phyloP scores from a whole-genome alignment of 2,888 invertebrate species.

The Leistus spinibarbis region DNA sequence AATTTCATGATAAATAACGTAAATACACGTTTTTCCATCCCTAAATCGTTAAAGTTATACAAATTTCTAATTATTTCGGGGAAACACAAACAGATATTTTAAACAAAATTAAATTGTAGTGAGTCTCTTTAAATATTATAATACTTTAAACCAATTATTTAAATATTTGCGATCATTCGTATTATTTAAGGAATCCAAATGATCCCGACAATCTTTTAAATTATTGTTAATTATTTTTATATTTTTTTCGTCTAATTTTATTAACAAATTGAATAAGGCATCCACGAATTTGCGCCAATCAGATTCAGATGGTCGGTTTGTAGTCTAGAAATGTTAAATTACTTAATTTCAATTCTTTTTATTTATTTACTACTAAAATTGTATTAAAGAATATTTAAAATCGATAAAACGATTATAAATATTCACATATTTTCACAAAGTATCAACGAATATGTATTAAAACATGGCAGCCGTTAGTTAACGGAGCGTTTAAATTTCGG shows the following conservation, averaged over 20 bases:
- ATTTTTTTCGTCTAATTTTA: constrained; percentile 8
- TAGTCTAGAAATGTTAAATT: neutral
- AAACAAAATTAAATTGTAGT: neutral
- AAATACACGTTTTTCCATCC: too few species aligned
- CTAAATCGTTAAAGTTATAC: too few species aligned
- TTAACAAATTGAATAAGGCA: neutral
- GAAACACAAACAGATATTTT: constrained; percentile 7
- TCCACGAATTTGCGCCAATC: constrained; percentile 14
- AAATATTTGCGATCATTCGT: neutral
- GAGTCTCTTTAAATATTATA: neutral
- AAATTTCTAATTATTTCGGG: too few species aligned
- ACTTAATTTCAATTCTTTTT: neutral
- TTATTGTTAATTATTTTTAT: neutral
- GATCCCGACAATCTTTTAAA: constrained; percentile 5
- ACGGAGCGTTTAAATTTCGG: too few species aligned
- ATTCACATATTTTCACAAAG: too few species aligned
- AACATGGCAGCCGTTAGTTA: too few species aligned
- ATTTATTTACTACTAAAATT: constrained; percentile 5
- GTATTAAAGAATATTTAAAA: too few species aligned
- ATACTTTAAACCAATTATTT: constrained; percentile 14
- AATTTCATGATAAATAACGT: too few species aligned
- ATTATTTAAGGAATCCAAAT: constrained; percentile 13
- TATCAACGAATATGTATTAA: too few species aligned
- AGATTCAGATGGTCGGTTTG: neutral
- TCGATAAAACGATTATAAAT: too few species aligned